These are phyloP conservation scores for Ploceus nigricollis DNA, from an alignment of 2,113 vertebrate genomes.

Conservation along the genomic window DNA sequence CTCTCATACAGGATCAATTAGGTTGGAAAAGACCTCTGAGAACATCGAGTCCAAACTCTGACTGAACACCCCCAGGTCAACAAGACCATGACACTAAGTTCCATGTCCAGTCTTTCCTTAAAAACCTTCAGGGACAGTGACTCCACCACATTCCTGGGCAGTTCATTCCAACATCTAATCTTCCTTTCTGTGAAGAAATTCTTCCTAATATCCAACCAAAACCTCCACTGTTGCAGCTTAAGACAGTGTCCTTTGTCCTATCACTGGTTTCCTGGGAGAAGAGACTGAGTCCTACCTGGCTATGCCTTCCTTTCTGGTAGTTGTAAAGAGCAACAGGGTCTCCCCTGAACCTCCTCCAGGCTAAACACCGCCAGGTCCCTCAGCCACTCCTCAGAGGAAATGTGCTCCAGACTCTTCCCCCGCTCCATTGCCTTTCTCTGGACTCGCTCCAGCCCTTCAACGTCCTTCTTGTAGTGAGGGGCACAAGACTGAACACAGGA, in stretches of 20 bases:
- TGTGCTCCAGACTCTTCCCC: not conserved
- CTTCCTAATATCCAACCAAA: not conserved
- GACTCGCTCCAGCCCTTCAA: not conserved
- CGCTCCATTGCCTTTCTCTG: fast-evolving
- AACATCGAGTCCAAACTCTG: not conserved
- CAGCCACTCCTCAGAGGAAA: not conserved
- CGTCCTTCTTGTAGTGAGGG: not conserved
- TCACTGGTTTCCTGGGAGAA: not conserved
- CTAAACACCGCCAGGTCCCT: not conserved
- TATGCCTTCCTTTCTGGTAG: not conserved
- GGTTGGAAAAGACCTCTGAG: not conserved
- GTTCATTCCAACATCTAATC: not conserved
- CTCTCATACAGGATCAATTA: not conserved
- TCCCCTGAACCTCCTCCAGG: not conserved
- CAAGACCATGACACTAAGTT: not conserved
- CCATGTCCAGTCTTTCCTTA: not conserved
- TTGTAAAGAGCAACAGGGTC: not conserved
- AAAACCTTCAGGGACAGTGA: not conserved
- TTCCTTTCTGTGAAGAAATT: not conserved
- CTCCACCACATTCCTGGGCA: not conserved
- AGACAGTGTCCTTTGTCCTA: not conserved
- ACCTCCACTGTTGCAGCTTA: not conserved
- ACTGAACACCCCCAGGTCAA: not conserved
- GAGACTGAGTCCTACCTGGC: not conserved
- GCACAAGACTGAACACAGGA: not conserved